These are phyloP conservation scores for Acanthaster planci DNA, from an alignment of 35 echinoderm and acorn worm genomes.

Conservation along the genomic window DNA sequence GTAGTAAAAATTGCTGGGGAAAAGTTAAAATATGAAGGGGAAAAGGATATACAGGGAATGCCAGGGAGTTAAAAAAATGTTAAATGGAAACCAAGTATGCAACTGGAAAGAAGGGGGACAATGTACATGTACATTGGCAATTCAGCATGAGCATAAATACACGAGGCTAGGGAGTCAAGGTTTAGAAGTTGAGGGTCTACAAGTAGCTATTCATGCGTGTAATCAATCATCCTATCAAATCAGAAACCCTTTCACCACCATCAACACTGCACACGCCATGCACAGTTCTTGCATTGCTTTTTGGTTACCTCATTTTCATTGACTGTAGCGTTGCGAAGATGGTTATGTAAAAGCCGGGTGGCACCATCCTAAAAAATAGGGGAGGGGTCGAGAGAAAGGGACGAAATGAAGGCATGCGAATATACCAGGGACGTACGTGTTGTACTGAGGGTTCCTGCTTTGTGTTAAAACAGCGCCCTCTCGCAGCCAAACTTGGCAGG, in stretches of 20 bases:
- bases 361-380: constrained; percentile 71
- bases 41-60: too few relatives aligned
- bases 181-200: too few relatives aligned
- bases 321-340: constrained; percentile 81
- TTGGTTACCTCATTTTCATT: constrained; percentile 71
- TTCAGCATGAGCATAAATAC: too few relatives aligned
- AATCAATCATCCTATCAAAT: background rate
- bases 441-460: background rate
- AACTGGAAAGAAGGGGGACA: too few relatives aligned
- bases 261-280: constrained; percentile 17
- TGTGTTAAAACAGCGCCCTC: too few relatives aligned
- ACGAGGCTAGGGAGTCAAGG: too few relatives aligned
- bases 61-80: too few relatives aligned
- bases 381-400: constrained; percentile 44
- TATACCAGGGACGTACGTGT: background rate
- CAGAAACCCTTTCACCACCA: background rate
- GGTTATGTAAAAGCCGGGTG: constrained; percentile 98
- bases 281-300: background rate
- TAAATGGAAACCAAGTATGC: too few relatives aligned
- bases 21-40: too few relatives aligned
- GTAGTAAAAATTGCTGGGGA: too few relatives aligned
- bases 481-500: too few relatives aligned
- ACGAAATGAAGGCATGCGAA: constrained; percentile 41
- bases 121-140: too few relatives aligned
- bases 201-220: constrained; percentile 23